Conservation (phyloP, 2,888 invertebrate genomes). For the Epiblema foenella region DNA sequence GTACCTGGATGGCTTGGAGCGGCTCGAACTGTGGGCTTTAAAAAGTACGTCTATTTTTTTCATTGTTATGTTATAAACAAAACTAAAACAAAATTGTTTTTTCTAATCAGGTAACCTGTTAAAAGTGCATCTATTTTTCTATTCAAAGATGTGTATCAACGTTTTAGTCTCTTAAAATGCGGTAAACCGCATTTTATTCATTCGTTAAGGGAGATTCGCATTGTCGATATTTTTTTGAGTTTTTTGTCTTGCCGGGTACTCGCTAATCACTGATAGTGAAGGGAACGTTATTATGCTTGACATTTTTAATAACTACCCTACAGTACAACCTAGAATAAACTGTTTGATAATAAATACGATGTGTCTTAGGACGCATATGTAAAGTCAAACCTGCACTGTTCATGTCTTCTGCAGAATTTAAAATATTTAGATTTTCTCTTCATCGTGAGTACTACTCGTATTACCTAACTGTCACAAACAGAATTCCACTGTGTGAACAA, state of each 20-base stretch:
- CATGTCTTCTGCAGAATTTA: too few relatives aligned
- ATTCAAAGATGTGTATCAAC: neutral
- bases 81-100: neutral
- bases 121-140: neutral
- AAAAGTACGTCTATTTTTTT: constrained; percentile 76
- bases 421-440: too few relatives aligned
- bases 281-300: neutral
- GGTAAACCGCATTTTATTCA: neutral
- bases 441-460: too few relatives aligned
- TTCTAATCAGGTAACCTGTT: neutral
- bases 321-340: neutral
- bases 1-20: constrained; percentile 70
- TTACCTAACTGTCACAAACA: too few relatives aligned
- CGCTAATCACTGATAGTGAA: neutral
- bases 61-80: neutral
- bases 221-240: constrained; percentile 6
- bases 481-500: too few relatives aligned
- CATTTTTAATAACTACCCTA: neutral
- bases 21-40: constrained; percentile 81
- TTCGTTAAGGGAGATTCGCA: neutral
- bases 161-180: neutral
- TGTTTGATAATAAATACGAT: neutral
- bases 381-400: too few relatives aligned
- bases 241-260: constrained; percentile 16
- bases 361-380: too few relatives aligned